phyloP scores from a whole-genome alignment of 2,888 invertebrate genomes.

The Lymantria dispar region DNA sequence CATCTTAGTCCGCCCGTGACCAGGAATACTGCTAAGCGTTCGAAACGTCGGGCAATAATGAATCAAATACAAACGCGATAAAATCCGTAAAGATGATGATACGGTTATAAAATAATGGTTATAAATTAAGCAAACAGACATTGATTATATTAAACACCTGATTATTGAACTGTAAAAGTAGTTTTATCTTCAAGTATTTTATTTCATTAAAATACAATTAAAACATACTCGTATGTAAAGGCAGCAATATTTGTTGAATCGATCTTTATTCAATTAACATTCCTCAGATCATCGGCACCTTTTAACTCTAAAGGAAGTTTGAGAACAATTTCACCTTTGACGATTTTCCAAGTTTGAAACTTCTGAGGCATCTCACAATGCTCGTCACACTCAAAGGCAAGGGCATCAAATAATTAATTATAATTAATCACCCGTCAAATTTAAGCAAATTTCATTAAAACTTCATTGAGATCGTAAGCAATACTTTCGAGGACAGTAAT shows the following conservation, averaged over 20 bases:
- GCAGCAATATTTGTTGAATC: not conserved
- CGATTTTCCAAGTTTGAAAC: not conserved
- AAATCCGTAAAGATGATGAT: too few species aligned
- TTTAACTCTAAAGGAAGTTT: not conserved
- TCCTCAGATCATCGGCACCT: not conserved
- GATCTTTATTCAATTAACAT: slow-evolving; percentile 1
- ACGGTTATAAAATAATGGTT: too few species aligned
- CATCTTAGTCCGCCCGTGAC: too few species aligned
- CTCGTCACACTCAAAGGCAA: not conserved
- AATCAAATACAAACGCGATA: too few species aligned
- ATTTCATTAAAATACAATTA: too few species aligned
- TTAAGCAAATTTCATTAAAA: slow-evolving; percentile 1
- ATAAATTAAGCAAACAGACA: too few species aligned
- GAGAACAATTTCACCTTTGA: slow-evolving; percentile 3
- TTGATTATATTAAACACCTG: too few species aligned
- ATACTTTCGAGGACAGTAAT: not conserved
- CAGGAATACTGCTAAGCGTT: too few species aligned
- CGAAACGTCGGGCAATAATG: too few species aligned
- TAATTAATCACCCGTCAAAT: not conserved
- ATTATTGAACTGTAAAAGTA: too few species aligned
- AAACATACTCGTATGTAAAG: too few species aligned
- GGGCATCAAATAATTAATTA: not conserved
- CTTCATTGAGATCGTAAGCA: not conserved
- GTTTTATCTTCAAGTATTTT: too few species aligned
- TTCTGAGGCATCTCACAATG: not conserved